Evolutionary conservation across 2,113 vertebrate genomes (phyloP).

Genomic region (Amblyornis subalaris): DNA sequence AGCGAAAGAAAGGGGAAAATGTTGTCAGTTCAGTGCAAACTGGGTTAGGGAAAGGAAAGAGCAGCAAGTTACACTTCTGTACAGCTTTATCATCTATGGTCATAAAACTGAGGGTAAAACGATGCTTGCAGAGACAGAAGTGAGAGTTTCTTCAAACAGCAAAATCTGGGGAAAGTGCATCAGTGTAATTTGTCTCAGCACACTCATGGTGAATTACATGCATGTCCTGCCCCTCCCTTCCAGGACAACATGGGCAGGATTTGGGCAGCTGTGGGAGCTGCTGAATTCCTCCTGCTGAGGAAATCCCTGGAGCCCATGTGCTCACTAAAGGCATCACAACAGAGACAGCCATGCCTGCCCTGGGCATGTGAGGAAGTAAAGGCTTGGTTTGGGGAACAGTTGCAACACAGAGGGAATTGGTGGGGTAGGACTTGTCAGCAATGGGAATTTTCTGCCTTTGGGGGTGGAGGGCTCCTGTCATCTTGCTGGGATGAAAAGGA

Average conservation of each 20-base stretch:
- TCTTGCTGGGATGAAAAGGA: background rate
- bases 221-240: background rate
- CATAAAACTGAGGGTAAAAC: background rate
- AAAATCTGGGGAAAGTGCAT: background rate
- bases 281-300: background rate
- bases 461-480: background rate
- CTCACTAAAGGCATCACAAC: background rate
- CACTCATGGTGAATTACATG: background rate
- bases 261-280: background rate
- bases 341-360: background rate
- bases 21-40: background rate
- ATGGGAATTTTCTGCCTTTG: background rate
- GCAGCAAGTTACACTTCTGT: background rate
- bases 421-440: background rate
- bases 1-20: background rate
- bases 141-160: background rate
- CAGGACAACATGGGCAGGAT: background rate
- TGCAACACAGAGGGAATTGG: fast-evolving
- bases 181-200: background rate
- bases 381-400: background rate
- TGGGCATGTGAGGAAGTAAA: background rate
- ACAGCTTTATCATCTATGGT: background rate
- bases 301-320: background rate
- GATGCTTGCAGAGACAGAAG: background rate
- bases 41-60: background rate